Percentiles rank a stretch among this genome's conserved stretches.
These are phyloP conservation scores for Syrmaticus mikado DNA, from an alignment of 2,113 vertebrate genomes.

Conservation along the genomic window DNA sequence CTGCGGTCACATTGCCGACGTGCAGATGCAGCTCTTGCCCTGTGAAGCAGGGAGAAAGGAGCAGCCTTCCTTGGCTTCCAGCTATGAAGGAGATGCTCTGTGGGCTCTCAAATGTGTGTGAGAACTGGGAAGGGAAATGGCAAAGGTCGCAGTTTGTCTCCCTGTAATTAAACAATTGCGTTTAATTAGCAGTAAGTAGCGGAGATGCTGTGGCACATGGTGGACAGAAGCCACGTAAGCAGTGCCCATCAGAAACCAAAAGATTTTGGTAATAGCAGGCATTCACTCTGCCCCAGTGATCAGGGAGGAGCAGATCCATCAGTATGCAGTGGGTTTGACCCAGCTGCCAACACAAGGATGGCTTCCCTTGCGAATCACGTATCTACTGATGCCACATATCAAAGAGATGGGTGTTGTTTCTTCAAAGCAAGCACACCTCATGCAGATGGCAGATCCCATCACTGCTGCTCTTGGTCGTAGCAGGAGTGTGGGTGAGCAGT, in stretches of 20 bases:
- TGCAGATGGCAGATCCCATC: background rate
- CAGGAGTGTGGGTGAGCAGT: background rate
- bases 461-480: background rate
- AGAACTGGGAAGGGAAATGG: conserved; percentile 32
- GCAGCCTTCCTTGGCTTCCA: too few relatives aligned
- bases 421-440: background rate
- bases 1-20: too few relatives aligned
- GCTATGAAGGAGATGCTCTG: background rate
- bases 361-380: background rate
- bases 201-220: background rate
- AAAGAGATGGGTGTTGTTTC: background rate
- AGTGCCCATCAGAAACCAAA: conserved; percentile 50
- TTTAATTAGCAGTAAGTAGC: background rate
- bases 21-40: background rate
- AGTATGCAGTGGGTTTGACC: conserved; percentile 39
- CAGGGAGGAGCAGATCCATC: conserved; percentile 64
- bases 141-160: conserved; percentile 46
- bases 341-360: background rate
- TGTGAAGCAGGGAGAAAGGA: background rate
- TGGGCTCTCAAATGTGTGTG: background rate
- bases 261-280: conserved; percentile 52
- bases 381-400: background rate
- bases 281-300: conserved; percentile 51
- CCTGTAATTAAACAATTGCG: conserved; percentile 65
- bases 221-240: background rate